Evolutionary conservation across 2,888 invertebrate genomes (phyloP).

Genomic region (Melieria crassipennis): DNA sequence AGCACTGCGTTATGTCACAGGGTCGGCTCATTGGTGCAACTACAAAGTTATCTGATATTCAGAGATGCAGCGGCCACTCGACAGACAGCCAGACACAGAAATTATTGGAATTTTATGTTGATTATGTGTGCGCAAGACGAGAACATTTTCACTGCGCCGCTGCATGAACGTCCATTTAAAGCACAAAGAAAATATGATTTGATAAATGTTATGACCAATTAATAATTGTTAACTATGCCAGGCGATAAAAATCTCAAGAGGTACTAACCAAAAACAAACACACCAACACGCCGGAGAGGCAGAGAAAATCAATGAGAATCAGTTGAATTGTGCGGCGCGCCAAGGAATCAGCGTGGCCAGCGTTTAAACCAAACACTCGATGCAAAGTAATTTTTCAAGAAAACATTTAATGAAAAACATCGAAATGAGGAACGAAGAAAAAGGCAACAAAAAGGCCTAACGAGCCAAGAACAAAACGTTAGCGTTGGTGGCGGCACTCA

Average conservation of each 20-base stretch:
- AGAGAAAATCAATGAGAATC: constrained; percentile 6
- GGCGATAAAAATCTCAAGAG: constrained; percentile 30
- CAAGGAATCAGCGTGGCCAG: constrained; percentile 6
- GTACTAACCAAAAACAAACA: constrained; percentile 12
- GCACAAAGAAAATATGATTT: constrained; percentile 40
- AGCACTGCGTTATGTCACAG: no score
- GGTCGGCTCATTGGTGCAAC: constrained; percentile 20
- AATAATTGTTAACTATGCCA: constrained; percentile 46
- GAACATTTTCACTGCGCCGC: background rate
- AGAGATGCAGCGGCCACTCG: background rate
- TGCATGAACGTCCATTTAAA: constrained; percentile 1
- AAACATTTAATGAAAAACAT: constrained; percentile 7
- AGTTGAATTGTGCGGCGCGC: background rate
- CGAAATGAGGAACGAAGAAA: constrained; percentile 12
- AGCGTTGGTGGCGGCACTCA: constrained; percentile 18
- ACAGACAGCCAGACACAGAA: constrained; percentile 11
- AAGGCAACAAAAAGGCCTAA: constrained; percentile 10
- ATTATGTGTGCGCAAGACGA: constrained; percentile 14
- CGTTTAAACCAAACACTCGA: constrained; percentile 11
- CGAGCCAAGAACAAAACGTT: background rate
- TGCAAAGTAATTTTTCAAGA: constrained; percentile 28
- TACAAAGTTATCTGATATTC: constrained; percentile 33
- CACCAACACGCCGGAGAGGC: background rate
- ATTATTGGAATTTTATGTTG: constrained; percentile 34
- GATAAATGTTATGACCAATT: constrained; percentile 51